Percentiles rank a stretch among this genome's conserved stretches.
Conservation (phyloP, 2,888 invertebrate genomes). For the Octodonta nipae region DNA sequence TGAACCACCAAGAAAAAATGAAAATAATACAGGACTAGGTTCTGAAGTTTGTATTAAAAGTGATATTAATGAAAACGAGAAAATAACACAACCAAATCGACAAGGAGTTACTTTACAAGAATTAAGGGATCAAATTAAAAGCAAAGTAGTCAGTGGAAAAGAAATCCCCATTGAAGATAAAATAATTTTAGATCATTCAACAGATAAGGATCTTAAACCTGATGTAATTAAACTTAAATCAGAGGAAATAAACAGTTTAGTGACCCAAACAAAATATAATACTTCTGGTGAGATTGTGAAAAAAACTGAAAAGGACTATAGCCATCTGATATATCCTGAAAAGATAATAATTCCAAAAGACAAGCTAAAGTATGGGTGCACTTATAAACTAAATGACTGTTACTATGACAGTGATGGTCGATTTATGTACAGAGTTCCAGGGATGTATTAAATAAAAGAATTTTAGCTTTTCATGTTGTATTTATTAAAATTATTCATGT, state of each 20-base stretch:
- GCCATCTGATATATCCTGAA: conserved; percentile 39
- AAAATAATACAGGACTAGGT: too few species aligned
- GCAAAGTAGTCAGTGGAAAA: conserved; percentile 8
- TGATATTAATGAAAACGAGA: too few species aligned
- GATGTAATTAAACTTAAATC: conserved; percentile 7
- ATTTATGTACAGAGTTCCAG: conserved; percentile 67
- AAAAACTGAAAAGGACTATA: conserved; percentile 18
- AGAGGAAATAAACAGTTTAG: conserved; percentile 11
- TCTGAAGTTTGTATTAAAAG: too few species aligned
- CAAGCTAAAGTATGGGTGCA: conserved; percentile 46
- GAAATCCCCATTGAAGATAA: conserved; percentile 17
- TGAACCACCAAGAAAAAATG: conserved; percentile 4
- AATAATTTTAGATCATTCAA: conserved; percentile 12
- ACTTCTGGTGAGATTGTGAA: conserved; percentile 11
- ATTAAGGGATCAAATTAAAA: conserved; percentile 20
- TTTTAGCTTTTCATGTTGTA: conserved; percentile 11
- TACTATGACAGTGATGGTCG: conserved; percentile 70
- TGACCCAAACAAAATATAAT: conserved; percentile 15
- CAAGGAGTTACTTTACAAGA: conserved; percentile 26
- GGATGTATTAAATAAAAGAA: conserved; percentile 35
- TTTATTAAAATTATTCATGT: conserved; percentile 21
- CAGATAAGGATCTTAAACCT: conserved; percentile 5
- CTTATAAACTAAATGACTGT: conserved; percentile 63
- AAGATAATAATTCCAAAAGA: conserved; percentile 57
- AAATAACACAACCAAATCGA: too few species aligned